These are phyloP conservation scores for Tribolium madens DNA, from an alignment of 1,140 invertebrate genomes.

Conservation along the genomic window DNA sequence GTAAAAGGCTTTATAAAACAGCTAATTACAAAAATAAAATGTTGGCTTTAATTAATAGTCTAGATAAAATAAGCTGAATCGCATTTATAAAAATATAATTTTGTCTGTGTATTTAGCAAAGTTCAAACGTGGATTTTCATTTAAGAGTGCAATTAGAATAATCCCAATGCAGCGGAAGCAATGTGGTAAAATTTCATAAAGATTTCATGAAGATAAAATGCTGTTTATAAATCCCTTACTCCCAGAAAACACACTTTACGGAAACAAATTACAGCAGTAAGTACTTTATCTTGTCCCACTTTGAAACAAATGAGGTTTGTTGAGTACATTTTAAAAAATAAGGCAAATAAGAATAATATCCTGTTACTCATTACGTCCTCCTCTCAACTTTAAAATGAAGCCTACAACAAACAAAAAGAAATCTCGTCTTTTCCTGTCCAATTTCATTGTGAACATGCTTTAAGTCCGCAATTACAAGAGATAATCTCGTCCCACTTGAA, in stretches of 20 bases:
- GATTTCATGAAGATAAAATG: conserved; percentile 41
- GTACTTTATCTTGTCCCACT: conserved; percentile 45
- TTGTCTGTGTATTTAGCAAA: not conserved
- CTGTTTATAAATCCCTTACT: conserved; percentile 44
- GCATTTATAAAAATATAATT: not conserved
- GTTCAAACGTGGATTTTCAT: not conserved
- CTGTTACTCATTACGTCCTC: conserved; percentile 17
- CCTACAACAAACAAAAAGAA: not conserved
- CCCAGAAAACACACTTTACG: conserved; percentile 29
- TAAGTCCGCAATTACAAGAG: not conserved
- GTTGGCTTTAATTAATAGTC: not conserved
- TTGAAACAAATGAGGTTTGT: conserved; percentile 44
- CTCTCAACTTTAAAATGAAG: not conserved
- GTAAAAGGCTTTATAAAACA: no score
- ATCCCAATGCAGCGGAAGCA: conserved; percentile 1
- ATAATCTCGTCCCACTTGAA: not conserved
- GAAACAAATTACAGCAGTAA: conserved; percentile 45
- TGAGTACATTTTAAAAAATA: conserved; percentile 34
- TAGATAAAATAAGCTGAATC: not conserved
- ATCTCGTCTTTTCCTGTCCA: not conserved
- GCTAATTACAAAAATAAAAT: not conserved
- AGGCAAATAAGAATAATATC: conserved; percentile 28
- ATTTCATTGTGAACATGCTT: conserved; percentile 5
- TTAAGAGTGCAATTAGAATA: conserved; percentile 2
- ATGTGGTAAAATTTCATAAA: conserved; percentile 36